These are phyloP conservation scores for Hystrix cristata DNA, from an alignment of 2,113 vertebrate species.

Conservation along the genomic window DNA sequence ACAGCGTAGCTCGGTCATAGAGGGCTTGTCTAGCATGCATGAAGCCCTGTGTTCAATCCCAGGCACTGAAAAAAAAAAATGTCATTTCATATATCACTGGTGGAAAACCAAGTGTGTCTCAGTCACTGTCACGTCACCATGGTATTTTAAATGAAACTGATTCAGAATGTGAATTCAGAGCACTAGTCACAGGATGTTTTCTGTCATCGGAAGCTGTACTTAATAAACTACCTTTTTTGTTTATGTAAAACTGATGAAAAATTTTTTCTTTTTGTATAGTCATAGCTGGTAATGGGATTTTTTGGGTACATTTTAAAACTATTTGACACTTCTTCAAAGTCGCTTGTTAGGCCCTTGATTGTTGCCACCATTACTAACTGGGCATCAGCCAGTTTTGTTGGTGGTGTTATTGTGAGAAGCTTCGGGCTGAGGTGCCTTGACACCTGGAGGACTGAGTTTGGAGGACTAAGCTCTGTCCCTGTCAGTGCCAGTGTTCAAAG, in stretches of 20 bases:
- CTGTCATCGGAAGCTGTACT: background rate
- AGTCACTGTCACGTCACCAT: background rate
- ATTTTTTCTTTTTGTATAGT: background rate
- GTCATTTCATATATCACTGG: background rate
- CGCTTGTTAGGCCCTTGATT: background rate
- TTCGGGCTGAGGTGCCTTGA: background rate
- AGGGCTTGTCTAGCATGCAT: background rate
- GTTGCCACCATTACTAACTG: background rate
- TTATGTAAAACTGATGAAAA: background rate
- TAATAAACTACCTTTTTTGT: background rate
- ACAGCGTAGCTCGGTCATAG: background rate
- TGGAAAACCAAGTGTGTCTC: background rate
- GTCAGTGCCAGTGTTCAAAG: background rate
- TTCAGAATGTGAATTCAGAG: background rate
- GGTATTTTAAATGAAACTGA: slow-evolving; percentile 25
- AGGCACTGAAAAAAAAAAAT: background rate
- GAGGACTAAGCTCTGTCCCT: background rate
- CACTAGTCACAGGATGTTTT: slow-evolving; percentile 17
- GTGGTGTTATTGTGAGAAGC: slow-evolving; percentile 13
- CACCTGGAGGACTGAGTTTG: background rate
- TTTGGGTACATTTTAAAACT: background rate
- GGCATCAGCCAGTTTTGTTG: background rate
- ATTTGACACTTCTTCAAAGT: background rate
- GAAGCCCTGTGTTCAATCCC: background rate
- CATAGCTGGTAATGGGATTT: slow-evolving; percentile 28